Conservation (phyloP, 1,140 invertebrate genomes). For the Plodia interpunctella region DNA sequence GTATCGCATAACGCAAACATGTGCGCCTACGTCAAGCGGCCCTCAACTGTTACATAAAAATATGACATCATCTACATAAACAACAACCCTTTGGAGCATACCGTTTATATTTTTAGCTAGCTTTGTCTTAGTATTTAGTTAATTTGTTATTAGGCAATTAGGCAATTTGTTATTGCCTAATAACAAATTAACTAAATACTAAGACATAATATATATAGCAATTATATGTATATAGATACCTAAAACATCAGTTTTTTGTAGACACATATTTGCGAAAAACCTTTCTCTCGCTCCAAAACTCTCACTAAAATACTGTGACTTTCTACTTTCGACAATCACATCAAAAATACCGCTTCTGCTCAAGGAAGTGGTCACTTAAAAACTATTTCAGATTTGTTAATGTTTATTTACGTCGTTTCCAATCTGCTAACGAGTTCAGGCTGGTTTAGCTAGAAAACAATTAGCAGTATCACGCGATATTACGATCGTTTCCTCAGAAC, state of each 20-base stretch:
- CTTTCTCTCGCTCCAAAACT: no score
- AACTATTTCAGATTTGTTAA: slow-evolving; percentile 27
- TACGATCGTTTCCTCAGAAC: slow-evolving; percentile 30
- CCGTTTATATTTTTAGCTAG: neutral
- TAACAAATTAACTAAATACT: no score
- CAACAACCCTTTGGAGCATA: neutral
- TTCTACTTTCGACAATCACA: neutral
- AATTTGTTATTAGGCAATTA: no score
- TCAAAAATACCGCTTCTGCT: neutral
- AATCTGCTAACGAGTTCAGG: slow-evolving; percentile 9
- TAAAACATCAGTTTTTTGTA: no score
- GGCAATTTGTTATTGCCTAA: no score
- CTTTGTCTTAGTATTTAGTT: neutral
- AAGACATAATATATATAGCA: no score
- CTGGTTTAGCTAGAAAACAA: slow-evolving; percentile 35
- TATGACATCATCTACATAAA: slow-evolving; percentile 3
- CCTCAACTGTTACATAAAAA: slow-evolving; percentile 3
- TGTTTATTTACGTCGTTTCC: slow-evolving; percentile 16
- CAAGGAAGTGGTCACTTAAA: slow-evolving; percentile 23
- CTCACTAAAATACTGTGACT: neutral
- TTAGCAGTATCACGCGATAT: slow-evolving; percentile 30
- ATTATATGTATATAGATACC: no score
- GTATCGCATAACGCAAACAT: neutral
- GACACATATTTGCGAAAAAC: no score
- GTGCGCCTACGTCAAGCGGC: neutral